Evolutionary conservation across 2,888 invertebrate species (phyloP).

Genomic region (Tetramorium bicarinatum): DNA sequence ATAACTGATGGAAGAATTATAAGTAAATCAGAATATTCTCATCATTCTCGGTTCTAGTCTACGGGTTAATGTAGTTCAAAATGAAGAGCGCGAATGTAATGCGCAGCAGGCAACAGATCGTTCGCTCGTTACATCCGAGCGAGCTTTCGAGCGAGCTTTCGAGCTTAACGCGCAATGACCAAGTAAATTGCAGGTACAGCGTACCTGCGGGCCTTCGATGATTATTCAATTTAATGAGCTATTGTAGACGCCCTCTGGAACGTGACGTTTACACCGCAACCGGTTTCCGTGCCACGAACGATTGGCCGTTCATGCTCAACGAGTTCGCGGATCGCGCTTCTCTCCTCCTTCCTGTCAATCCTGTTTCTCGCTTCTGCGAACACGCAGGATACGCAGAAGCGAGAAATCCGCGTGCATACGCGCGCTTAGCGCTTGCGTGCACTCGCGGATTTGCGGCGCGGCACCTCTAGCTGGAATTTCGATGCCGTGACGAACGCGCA

Average conservation of each 20-base stretch:
- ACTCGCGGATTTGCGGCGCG: slow-evolving; percentile 52
- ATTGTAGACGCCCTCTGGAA: slow-evolving; percentile 77
- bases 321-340: slow-evolving; percentile 62
- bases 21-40: slow-evolving; percentile 2
- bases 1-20: background rate
- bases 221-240: slow-evolving; percentile 83
- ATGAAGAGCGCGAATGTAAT: slow-evolving; percentile 8
- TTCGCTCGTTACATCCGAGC: slow-evolving; percentile 36
- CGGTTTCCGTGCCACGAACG: slow-evolving; percentile 71
- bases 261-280: slow-evolving; percentile 83
- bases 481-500: slow-evolving; percentile 69
- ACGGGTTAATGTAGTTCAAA: slow-evolving; percentile 29
- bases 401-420: slow-evolving; percentile 52
- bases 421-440: slow-evolving; percentile 15
- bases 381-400: slow-evolving; percentile 57
- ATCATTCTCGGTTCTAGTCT: background rate
- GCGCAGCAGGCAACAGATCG: slow-evolving; percentile 20
- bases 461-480: slow-evolving; percentile 71
- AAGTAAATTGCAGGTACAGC: slow-evolving; percentile 71
- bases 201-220: slow-evolving; percentile 74
- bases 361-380: slow-evolving; percentile 24
- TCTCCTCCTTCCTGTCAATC: slow-evolving; percentile 23
- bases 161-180: slow-evolving; percentile 61
- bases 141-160: slow-evolving; percentile 31
- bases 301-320: slow-evolving; percentile 71